Evolutionary conservation across 37 sponge, comb jelly and placozoan species (phyloP).

Genomic region (Oscarella lobularis): DNA sequence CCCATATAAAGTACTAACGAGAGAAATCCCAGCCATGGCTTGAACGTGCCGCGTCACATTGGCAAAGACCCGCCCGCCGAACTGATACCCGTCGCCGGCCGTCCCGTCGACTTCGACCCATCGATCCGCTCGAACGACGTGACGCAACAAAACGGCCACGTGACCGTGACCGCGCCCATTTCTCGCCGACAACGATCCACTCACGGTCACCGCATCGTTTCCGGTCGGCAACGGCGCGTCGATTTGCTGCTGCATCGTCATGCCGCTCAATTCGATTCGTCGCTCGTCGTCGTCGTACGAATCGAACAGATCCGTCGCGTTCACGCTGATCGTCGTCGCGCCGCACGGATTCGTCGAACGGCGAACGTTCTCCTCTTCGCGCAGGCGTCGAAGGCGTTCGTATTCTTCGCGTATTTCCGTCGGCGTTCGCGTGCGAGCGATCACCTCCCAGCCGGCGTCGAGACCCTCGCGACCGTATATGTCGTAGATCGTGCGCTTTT

Average conservation of each 20-base stretch:
- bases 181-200: neutral
- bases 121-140: neutral
- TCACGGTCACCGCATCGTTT: neutral
- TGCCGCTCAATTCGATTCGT: neutral
- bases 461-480: slow-evolving; percentile 69
- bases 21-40: neutral
- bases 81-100: neutral
- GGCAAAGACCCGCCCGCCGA: neutral
- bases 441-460: neutral
- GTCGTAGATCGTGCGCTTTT: slow-evolving; percentile 74
- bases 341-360: neutral
- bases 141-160: neutral
- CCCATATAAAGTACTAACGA: neutral
- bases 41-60: neutral
- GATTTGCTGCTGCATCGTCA: neutral
- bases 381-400: neutral
- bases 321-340: neutral
- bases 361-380: neutral
- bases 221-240: neutral
- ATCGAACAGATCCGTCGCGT: neutral
- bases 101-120: neutral
- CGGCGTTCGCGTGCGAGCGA: neutral
- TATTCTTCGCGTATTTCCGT: neutral
- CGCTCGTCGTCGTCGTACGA: neutral
- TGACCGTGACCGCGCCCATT: neutral